Percentiles rank a stretch among this genome's conserved stretches.
phyloP scores from a whole-genome alignment of 2,113 vertebrate species.

The Tragelaphus scriptus region DNA sequence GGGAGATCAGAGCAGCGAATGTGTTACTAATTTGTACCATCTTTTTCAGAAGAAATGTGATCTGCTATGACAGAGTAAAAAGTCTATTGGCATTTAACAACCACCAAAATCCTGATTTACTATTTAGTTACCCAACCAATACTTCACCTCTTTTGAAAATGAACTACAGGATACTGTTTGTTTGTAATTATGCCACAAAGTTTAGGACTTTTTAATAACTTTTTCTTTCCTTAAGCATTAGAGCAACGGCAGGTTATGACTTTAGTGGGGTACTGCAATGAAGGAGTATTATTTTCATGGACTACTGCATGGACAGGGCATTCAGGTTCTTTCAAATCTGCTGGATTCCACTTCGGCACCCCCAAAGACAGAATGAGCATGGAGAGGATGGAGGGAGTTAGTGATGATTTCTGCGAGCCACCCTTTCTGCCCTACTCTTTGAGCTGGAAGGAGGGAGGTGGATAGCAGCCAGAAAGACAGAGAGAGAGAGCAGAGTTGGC shows the following conservation, averaged over 20 bases:
- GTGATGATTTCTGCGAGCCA: neutral
- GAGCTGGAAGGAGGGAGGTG: neutral
- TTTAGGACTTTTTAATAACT: neutral
- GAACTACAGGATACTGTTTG: neutral
- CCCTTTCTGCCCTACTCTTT: neutral
- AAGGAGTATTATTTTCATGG: neutral
- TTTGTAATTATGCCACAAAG: neutral
- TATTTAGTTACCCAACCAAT: neutral
- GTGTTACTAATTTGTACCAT: neutral
- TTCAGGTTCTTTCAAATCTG: neutral
- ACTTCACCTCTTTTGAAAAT: neutral
- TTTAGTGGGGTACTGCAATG: neutral
- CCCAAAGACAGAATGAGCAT: neutral
- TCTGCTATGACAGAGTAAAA: neutral
- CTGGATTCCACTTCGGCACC: neutral
- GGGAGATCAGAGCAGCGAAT: neutral
- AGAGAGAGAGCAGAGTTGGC: neutral
- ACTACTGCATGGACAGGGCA: neutral
- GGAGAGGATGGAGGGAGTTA: neutral
- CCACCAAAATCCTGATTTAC: neutral
- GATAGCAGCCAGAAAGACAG: neutral
- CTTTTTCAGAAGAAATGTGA: neutral
- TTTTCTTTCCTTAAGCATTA: neutral
- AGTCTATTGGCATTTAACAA: neutral
- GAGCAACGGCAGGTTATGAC: neutral